Base-by-base conservation (phyloP, 2,888 invertebrate species). In the Anodontia alba region DNA sequence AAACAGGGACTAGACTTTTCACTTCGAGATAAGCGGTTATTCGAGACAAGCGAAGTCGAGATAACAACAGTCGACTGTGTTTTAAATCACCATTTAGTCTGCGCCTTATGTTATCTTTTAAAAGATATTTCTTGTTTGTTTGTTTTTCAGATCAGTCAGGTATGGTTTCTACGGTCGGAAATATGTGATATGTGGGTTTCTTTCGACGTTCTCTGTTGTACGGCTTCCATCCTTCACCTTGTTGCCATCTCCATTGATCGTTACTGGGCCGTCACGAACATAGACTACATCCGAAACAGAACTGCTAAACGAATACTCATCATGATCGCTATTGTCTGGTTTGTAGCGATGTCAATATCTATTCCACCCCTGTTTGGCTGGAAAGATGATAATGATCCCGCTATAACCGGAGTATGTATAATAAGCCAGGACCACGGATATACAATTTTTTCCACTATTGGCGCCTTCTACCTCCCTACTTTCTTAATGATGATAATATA, bases 211-310 rank as follows among this genome's bases (percentile, higher is more conserved):
- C 96, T 99, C 0, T 98, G 98, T 95, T 99, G 99, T 95, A 98
- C 99, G 0, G 98, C 99, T 74, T 98, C 98, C 90, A 99, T 99
- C 94, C 96, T 99, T 91, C 99, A 99, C 95, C 96, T 99, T 87
- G 98, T 99, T 88, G 98, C 98, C 91, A 99, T 99, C 92, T 98
- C 99, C 86, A 96, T 98, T 88, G 98, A 99, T 95, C 97, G 98
- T 79, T 99, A 98, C 95, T 99, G 99, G 99, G 99, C 99, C 80
- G 98, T 99, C 91, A 99, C 99, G 80, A 97, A 98, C 95, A 97
- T 99, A 86, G 98, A 99, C 96, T 99, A 99, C 95, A 98, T 98
- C 93, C 97, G 98, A 95, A 97, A 97, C 84, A 96, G 99, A 88
- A 98, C 98, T 93, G 97, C 97, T 90, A 96, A 90, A 67, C 89